Evolutionary conservation across 2,888 invertebrate species (phyloP).

Genomic region (Tolmerus cingulatus): DNA sequence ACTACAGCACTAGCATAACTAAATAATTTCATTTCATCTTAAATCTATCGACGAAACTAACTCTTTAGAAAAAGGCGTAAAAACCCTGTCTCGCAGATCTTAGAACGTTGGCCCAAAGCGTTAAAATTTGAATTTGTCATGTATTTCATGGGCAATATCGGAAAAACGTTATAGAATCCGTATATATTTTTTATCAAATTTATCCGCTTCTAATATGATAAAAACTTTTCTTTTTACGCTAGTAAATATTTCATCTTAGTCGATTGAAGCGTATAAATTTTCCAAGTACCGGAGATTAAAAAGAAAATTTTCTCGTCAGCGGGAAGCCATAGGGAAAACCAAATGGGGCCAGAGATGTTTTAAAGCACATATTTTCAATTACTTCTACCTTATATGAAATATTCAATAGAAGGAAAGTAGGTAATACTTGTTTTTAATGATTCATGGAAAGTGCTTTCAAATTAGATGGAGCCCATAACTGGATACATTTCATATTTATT

Average conservation of each 20-base stretch:
- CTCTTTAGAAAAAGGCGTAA: not conserved
- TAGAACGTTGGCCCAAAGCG: not conserved
- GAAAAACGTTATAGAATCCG: not conserved
- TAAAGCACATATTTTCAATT: not conserved
- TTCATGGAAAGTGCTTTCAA: not conserved
- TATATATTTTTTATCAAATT: not conserved
- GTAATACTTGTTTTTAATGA: not conserved
- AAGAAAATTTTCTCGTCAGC: not conserved
- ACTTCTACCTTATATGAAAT: not conserved
- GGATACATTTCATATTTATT: too few relatives aligned
- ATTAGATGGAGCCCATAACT: not conserved
- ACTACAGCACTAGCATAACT: not conserved
- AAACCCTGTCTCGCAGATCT: not conserved
- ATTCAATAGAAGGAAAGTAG: not conserved
- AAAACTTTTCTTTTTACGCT: not conserved
- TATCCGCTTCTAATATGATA: not conserved
- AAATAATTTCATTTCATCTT: not conserved
- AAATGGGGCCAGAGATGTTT: not conserved
- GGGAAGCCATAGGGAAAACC: not conserved
- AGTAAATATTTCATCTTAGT: not conserved
- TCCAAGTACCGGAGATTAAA: not conserved
- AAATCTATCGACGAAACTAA: not conserved
- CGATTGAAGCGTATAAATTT: not conserved
- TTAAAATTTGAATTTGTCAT: not conserved
- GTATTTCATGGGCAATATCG: not conserved